A percentile compares a stretch with the other conserved stretches of the same genome.
phyloP scores from a whole-genome alignment of 2,113 vertebrate species.

The Caranx melampygus region DNA sequence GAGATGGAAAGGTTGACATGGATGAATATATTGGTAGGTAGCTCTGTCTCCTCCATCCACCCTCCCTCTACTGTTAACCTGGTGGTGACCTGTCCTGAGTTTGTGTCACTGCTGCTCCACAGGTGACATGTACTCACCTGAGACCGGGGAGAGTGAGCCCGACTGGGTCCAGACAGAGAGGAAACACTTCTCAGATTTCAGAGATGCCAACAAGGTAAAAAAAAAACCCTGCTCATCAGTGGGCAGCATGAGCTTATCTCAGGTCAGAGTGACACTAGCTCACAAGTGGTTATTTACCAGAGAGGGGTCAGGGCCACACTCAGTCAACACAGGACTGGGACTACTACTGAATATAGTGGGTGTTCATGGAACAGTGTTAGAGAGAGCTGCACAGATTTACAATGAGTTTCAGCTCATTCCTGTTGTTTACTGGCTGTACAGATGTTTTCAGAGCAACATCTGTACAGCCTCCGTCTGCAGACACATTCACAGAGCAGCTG shows the following conservation, averaged over 20 bases:
- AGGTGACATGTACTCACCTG: conserved; percentile 89
- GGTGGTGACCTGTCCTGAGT: not conserved
- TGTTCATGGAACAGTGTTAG: too few relatives aligned
- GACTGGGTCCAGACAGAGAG: conserved; percentile 90
- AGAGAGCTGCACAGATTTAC: too few relatives aligned
- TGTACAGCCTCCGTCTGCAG: too few relatives aligned
- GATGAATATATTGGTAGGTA: conserved; percentile 90
- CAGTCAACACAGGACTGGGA: too few relatives aligned
- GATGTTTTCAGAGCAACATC: too few relatives aligned
- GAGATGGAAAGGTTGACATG: conserved; percentile 87
- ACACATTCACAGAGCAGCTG: too few relatives aligned
- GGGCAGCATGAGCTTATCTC: not conserved
- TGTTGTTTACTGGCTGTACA: too few relatives aligned
- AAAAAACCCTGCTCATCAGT: not conserved
- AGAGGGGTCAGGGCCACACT: too few relatives aligned
- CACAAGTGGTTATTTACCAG: too few relatives aligned
- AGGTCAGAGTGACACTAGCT: not conserved
- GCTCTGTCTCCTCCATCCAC: not conserved
- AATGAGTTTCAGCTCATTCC: too few relatives aligned
- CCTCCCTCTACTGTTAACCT: not conserved
- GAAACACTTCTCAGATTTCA: conserved; percentile 89
- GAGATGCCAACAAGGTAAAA: conserved; percentile 87
- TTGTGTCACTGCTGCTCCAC: conserved; percentile 19
- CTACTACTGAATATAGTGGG: too few relatives aligned
- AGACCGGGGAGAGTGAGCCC: conserved; percentile 84